Base-by-base conservation (phyloP, 2,797 vertebrate species). In the Botia almorhae region DNA sequence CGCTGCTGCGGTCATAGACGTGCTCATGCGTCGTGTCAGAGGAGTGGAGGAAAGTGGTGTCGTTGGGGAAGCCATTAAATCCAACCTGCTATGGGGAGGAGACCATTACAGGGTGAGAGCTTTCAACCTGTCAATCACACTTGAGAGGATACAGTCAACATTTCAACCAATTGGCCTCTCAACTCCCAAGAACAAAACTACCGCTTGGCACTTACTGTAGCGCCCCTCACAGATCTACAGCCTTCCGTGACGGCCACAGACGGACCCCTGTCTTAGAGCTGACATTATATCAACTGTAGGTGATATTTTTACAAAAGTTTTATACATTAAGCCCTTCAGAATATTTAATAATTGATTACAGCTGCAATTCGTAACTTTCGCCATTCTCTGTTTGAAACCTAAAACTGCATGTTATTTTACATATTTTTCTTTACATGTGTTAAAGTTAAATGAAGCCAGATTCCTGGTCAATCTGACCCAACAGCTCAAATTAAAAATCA, bases 21-120 rank as follows among this genome's bases (percentile, higher is more conserved):
- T 85, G 85, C 83, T 90, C 87, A 87, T 89, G 87, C 83, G 89
- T 90, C 90, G 77, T 89, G 90, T 89, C 92, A 89, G 51, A 89
- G 51, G 81, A 85, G 81, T 84, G 72, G 55, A 81, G 86, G 85
- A 82, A 84, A 82, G 71, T 77, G 79, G 79, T 65, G 79, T 90
- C 86, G 86, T 90, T 90, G 89, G 83, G 85, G 83, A 78, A 81
- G 75, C 86, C 82, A 85, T 92, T 74, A 92, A 92, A 92, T 92
- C 86, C 76, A 78, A 72, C 51, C 51, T 55, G 81, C 83, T 86
- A 87, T 84, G 69, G 82, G 53, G 58, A 65, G 74, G 84, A 86
- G 75, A 81, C 80, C 76, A 83, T 86, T 84, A 84, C 69, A 68
- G 70, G 55, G 69, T 56, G 69, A 85, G 74, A 81, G 79, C 82